Evolutionary conservation across 2,113 vertebrate species (phyloP).

Genomic region (Corythaeola cristata): DNA sequence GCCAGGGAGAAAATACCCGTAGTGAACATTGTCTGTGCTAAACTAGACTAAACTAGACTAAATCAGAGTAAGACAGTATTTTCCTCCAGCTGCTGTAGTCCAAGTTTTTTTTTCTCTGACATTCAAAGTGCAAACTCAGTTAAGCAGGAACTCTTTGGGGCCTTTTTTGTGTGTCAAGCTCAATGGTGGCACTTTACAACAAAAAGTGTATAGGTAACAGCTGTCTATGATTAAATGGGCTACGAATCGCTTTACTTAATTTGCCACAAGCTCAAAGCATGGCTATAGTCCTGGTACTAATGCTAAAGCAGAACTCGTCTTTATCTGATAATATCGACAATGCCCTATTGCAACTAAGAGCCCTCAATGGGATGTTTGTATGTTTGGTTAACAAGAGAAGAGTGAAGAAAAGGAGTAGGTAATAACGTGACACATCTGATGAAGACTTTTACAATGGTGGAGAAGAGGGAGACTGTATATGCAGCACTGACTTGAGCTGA

Average conservation of each 20-base stretch:
- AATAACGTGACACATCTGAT: fast-evolving
- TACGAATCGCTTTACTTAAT: not conserved
- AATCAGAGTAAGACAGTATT: not conserved
- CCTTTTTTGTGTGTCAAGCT: not conserved
- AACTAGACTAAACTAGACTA: not conserved
- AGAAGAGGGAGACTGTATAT: not conserved
- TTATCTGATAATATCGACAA: not conserved
- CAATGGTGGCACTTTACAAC: not conserved
- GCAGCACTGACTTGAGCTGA: not conserved
- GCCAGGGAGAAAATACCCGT: not conserved
- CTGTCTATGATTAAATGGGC: not conserved
- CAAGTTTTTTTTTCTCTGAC: not conserved
- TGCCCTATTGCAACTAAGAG: not conserved
- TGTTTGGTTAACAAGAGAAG: not conserved
- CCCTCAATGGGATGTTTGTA: fast-evolving
- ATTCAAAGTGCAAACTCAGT: not conserved
- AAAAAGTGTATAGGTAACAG: not conserved
- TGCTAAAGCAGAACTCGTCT: not conserved
- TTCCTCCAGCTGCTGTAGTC: not conserved
- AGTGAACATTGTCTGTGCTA: not conserved
- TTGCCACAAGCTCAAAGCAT: not conserved
- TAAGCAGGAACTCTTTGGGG: not conserved
- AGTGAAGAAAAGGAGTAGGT: not conserved
- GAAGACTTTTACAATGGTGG: not conserved
- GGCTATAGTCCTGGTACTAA: not conserved